These are phyloP conservation scores for Cryptosula pallasiana DNA, from an alignment of 2,888 invertebrate genomes.

Conservation along the genomic window DNA sequence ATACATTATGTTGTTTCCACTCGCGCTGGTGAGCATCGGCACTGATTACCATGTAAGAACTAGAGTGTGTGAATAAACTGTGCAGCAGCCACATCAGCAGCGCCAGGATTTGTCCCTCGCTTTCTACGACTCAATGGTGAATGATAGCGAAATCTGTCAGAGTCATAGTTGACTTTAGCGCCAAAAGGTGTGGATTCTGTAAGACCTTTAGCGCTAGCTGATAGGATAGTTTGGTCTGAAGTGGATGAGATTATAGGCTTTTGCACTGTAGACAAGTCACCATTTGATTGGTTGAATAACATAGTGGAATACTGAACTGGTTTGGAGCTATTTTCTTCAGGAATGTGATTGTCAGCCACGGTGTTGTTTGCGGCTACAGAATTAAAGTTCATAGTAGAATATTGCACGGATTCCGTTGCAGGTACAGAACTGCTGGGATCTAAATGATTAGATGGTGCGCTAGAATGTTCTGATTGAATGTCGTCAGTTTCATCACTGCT, in stretches of 20 bases:
- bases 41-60: too few relatives aligned
- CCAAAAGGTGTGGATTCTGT: slow-evolving; percentile 1
- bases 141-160: not conserved
- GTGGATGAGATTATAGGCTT: not conserved
- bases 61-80: too few relatives aligned
- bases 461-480: not conserved
- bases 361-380: not conserved
- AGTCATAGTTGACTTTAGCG: not conserved
- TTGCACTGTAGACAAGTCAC: not conserved
- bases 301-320: not conserved
- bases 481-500: not conserved
- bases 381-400: not conserved
- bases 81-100: too few relatives aligned
- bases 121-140: not conserved
- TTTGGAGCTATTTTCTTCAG: not conserved
- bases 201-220: not conserved
- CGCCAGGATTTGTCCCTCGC: not conserved
- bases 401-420: not conserved
- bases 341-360: not conserved
- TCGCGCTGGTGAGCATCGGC: too few relatives aligned
- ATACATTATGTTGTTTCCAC: too few relatives aligned
- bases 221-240: not conserved
- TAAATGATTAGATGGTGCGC: not conserved
- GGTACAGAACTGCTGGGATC: not conserved
- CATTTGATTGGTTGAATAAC: too few relatives aligned